These are phyloP conservation scores for Semotilus atromaculatus DNA, from an alignment of 2,797 vertebrate genomes.

Conservation along the genomic window DNA sequence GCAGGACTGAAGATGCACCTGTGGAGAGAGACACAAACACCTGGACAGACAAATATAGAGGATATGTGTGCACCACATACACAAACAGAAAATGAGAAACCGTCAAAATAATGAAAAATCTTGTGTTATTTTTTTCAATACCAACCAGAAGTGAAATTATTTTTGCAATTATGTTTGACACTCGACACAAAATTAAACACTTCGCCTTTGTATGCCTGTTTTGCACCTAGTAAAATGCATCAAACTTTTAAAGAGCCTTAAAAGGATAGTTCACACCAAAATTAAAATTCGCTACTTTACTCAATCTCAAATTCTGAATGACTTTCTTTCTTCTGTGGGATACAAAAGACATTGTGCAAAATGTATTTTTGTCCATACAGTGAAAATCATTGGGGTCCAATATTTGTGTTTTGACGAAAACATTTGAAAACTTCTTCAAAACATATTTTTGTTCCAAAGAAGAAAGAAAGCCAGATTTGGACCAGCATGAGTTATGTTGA, in stretches of 20 bases:
- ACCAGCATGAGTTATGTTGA: background rate
- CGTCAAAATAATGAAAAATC: background rate
- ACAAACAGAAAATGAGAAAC: slow-evolving; percentile 5
- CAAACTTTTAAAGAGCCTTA: background rate
- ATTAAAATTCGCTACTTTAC: background rate
- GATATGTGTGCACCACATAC: background rate
- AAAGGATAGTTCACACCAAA: background rate
- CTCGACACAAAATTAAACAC: background rate
- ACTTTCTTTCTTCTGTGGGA: background rate
- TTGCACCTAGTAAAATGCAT: background rate
- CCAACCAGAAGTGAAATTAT: background rate
- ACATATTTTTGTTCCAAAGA: background rate
- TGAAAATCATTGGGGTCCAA: background rate
- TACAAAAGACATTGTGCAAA: background rate
- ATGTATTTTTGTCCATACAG: background rate
- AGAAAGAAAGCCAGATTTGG: background rate
- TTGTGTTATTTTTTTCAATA: background rate
- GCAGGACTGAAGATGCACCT: slow-evolving; percentile 82
- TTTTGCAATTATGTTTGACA: background rate
- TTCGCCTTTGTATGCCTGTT: background rate
- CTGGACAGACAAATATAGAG: slow-evolving; percentile 11
- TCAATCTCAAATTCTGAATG: background rate
- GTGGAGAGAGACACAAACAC: slow-evolving; percentile 33
- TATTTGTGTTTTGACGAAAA: background rate
- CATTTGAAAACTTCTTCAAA: background rate